These are phyloP conservation scores for Venustaconcha ellipsiformis DNA, from an alignment of 1,140 invertebrate species.

Conservation along the genomic window DNA sequence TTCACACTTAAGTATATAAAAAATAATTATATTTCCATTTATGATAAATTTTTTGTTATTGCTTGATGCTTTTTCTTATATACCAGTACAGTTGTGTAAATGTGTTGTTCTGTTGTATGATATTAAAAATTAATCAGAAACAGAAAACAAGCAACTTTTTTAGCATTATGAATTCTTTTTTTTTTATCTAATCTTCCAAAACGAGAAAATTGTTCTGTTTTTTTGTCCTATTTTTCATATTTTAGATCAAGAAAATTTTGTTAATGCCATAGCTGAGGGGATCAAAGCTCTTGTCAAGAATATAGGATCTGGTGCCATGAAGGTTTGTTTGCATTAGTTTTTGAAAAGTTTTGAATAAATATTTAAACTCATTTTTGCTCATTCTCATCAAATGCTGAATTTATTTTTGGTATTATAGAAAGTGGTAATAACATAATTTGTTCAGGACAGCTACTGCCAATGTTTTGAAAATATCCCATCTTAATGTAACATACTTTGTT, in stretches of 20 bases:
- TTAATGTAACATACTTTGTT: too few species aligned
- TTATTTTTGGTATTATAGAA: not conserved
- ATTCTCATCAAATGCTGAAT: not conserved
- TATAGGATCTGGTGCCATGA: conserved; percentile 80
- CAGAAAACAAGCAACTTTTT: not conserved
- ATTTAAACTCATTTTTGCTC: too few species aligned
- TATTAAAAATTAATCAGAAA: too few species aligned
- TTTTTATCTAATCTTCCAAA: not conserved
- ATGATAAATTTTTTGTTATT: too few species aligned
- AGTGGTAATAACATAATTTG: not conserved
- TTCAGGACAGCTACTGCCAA: too few species aligned
- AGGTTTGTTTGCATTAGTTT: conserved; percentile 70
- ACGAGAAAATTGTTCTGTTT: not conserved
- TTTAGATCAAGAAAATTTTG: conserved; percentile 65
- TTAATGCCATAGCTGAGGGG: conserved; percentile 71
- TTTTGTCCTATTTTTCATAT: conserved; percentile 7
- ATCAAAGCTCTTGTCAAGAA: conserved; percentile 77
- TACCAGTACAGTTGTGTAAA: too few species aligned
- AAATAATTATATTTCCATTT: too few species aligned
- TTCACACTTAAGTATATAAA: too few species aligned
- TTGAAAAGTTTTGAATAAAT: not conserved
- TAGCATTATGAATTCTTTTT: not conserved
- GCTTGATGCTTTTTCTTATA: too few species aligned
- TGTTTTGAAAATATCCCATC: too few species aligned
- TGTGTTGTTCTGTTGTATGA: too few species aligned